Percentiles rank a stretch among this genome's conserved stretches.
These are phyloP conservation scores for Petaurus breviceps DNA, from an alignment of 2,113 vertebrate genomes.

Conservation along the genomic window DNA sequence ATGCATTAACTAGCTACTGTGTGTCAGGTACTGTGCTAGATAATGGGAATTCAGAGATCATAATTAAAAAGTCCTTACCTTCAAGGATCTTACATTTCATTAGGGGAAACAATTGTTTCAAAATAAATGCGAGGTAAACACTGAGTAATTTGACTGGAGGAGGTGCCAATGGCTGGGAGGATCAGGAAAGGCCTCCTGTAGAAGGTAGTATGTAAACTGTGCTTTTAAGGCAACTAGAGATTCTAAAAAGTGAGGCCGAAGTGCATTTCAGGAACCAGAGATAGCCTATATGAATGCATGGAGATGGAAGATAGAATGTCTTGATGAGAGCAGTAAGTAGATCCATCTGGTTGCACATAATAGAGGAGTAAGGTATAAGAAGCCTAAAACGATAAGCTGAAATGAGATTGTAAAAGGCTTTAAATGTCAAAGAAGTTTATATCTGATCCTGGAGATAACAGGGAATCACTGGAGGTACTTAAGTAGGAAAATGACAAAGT, in stretches of 20 bases:
- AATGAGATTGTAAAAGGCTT: not conserved
- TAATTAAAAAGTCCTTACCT: not conserved
- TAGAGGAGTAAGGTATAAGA: not conserved
- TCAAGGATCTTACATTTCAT: not conserved
- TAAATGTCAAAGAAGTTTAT: not conserved
- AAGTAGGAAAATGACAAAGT: not conserved
- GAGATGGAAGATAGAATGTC: not conserved
- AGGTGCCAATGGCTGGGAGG: not conserved
- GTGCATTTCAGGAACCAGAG: not conserved
- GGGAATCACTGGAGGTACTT: not conserved
- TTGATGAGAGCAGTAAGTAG: not conserved
- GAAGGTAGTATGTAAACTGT: not conserved
- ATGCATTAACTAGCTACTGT: not conserved
- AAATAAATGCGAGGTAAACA: not conserved
- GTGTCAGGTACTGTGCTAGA: not conserved
- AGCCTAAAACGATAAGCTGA: not conserved
- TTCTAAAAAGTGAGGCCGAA: not conserved
- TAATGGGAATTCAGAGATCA: not conserved
- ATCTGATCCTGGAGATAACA: constrained; percentile 25
- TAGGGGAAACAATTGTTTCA: not conserved
- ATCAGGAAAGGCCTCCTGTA: not conserved
- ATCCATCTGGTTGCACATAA: not conserved
- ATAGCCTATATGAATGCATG: not conserved
- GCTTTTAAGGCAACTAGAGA: not conserved
- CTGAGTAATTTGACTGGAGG: not conserved